A percentile compares a stretch with the other conserved stretches of the same genome.
phyloP scores from a whole-genome alignment of 2,888 invertebrate genomes.

The Ctena decussata region DNA sequence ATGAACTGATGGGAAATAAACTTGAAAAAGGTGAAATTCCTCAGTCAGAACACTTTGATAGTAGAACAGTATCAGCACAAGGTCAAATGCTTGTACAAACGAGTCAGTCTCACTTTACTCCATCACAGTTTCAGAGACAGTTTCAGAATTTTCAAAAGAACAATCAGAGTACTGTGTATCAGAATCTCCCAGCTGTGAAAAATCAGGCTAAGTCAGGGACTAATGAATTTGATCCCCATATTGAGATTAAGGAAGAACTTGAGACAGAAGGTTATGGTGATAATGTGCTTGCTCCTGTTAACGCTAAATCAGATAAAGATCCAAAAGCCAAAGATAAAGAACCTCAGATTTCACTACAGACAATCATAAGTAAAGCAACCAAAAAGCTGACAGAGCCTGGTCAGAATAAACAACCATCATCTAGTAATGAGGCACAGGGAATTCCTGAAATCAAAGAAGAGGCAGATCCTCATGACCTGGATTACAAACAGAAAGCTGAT shows the following conservation, averaged over 20 bases:
- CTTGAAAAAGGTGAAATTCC: constrained; percentile 20
- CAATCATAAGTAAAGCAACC: constrained; percentile 1
- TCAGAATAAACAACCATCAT: background rate
- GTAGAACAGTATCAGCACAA: background rate
- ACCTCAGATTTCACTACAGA: background rate
- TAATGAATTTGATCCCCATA: background rate
- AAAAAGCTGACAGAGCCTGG: background rate
- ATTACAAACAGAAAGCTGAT: constrained; percentile 28
- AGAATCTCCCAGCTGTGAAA: background rate
- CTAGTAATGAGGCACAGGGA: background rate
- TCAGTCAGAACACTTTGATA: background rate
- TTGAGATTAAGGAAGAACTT: background rate
- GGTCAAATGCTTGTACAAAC: background rate
- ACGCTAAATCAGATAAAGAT: background rate
- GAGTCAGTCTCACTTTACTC: background rate
- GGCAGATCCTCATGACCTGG: constrained; percentile 34
- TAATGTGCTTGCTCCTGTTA: background rate
- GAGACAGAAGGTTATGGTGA: background rate
- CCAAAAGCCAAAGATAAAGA: background rate
- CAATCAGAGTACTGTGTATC: background rate
- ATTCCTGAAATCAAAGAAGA: constrained; percentile 48
- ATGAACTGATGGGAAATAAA: background rate
- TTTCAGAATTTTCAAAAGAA: constrained; percentile 1
- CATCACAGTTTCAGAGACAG: background rate
- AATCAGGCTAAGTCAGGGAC: background rate